phyloP scores from a whole-genome alignment of 2,888 invertebrate species.

The Clepsis dumicolana region DNA sequence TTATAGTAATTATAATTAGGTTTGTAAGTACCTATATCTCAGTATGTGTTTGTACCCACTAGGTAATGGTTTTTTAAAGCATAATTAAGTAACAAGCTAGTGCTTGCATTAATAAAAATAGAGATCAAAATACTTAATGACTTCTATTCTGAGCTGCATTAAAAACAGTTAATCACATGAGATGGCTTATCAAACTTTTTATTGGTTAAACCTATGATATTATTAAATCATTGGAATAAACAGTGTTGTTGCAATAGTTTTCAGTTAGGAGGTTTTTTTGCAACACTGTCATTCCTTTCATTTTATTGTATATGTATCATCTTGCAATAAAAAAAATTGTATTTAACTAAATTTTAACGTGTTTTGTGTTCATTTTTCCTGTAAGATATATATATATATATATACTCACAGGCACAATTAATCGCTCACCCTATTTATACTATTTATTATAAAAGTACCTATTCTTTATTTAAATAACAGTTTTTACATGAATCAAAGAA shows the following conservation, averaged over 20 bases:
- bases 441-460: no score
- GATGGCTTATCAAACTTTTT: neutral
- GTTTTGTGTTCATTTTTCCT: slow-evolving; percentile 49
- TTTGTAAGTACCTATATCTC: neutral
- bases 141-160: slow-evolving; percentile 29
- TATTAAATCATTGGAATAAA: no score
- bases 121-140: slow-evolving; percentile 31
- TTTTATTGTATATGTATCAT: slow-evolving; percentile 64
- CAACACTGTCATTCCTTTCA: slow-evolving; percentile 53
- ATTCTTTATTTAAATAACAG: no score
- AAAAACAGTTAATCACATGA: slow-evolving; percentile 1
- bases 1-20: neutral
- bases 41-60: neutral
- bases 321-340: slow-evolving; percentile 75
- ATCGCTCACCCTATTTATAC: no score
- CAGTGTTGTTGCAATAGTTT: neutral
- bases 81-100: slow-evolving; percentile 8
- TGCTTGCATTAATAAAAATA: slow-evolving; percentile 14
- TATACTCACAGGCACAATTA: no score
- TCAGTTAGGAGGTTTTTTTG: slow-evolving; percentile 19
- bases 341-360: slow-evolving; percentile 76
- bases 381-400: slow-evolving; percentile 18
- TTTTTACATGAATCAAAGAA: no score
- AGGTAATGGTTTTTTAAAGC: slow-evolving; percentile 5
- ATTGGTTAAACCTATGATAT: neutral